Conservation (phyloP, 2,113 vertebrate species). For the Equus przewalskii region DNA sequence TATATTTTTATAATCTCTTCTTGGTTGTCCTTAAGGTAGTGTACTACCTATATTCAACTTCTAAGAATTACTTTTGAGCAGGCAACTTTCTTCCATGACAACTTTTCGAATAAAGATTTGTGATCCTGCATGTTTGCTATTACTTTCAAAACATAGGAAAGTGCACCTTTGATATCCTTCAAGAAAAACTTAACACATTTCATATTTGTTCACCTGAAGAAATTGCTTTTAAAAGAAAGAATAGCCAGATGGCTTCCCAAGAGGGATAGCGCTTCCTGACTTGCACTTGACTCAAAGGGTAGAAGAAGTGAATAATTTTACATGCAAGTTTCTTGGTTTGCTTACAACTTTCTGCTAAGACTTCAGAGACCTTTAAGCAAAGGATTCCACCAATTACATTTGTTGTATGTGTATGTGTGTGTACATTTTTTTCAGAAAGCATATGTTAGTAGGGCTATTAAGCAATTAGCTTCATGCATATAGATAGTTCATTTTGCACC, state of each 20-base stretch:
- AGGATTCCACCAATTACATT: constrained; percentile 80
- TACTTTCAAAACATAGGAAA: constrained; percentile 35
- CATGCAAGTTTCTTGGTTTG: constrained; percentile 80
- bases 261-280: constrained; percentile 29
- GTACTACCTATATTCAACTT: neutral
- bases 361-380: constrained; percentile 76
- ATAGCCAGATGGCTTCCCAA: constrained; percentile 51
- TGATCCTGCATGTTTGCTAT: neutral
- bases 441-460: constrained; percentile 85
- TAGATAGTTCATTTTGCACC: constrained; percentile 85
- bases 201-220: constrained; percentile 16
- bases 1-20: neutral
- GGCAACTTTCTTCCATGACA: neutral
- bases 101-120: constrained; percentile 46
- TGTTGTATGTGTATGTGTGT: constrained; percentile 81
- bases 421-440: constrained; percentile 81
- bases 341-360: constrained; percentile 82
- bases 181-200: constrained; percentile 41
- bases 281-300: constrained; percentile 68
- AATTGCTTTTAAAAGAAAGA: constrained; percentile 68
- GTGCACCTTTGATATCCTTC: neutral
- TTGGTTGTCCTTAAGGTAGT: neutral
- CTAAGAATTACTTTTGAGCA: constrained; percentile 12
- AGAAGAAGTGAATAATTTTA: constrained; percentile 78
- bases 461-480: constrained; percentile 85